Evolutionary conservation across 2,113 vertebrate genomes (phyloP).

Genomic region (Brachypteracias leptosomus): DNA sequence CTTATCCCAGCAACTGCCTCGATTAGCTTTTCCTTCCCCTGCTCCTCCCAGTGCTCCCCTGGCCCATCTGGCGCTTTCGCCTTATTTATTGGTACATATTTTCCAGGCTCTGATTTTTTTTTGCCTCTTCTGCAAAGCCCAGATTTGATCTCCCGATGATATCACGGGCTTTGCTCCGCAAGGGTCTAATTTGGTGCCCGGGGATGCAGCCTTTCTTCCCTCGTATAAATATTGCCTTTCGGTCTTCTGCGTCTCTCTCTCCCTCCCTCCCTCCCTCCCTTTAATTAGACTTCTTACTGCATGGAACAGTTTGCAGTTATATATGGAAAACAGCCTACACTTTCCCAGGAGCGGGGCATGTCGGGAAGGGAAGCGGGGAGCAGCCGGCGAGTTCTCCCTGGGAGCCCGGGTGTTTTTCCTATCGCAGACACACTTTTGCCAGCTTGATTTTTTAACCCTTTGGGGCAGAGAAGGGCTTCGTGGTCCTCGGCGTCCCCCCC

Average conservation of each 20-base stretch:
- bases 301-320: slow-evolving; percentile 80
- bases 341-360: slow-evolving; percentile 70
- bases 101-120: slow-evolving; percentile 31
- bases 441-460: slow-evolving; percentile 43
- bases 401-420: slow-evolving; percentile 48
- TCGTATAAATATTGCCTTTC: slow-evolving; percentile 46
- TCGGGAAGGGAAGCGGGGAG: slow-evolving; percentile 34
- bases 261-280: slow-evolving; percentile 55
- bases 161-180: not conserved
- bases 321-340: slow-evolving; percentile 77
- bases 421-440: slow-evolving; percentile 7
- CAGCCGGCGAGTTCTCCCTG: slow-evolving; percentile 24
- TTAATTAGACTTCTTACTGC: slow-evolving; percentile 75
- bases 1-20: not conserved
- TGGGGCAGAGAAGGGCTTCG: not conserved
- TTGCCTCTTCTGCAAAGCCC: not conserved
- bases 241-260: slow-evolving; percentile 4
- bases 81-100: not conserved
- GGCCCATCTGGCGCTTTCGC: slow-evolving; percentile 6
- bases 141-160: not conserved
- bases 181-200: slow-evolving; percentile 54
- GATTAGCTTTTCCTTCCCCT: not conserved
- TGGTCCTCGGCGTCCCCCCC: no score
- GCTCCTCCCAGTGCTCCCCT: not conserved
- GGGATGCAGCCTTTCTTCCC: not conserved